Evolutionary conservation across 2,113 vertebrate species (phyloP).

Genomic region (Lipophrys pholis): DNA sequence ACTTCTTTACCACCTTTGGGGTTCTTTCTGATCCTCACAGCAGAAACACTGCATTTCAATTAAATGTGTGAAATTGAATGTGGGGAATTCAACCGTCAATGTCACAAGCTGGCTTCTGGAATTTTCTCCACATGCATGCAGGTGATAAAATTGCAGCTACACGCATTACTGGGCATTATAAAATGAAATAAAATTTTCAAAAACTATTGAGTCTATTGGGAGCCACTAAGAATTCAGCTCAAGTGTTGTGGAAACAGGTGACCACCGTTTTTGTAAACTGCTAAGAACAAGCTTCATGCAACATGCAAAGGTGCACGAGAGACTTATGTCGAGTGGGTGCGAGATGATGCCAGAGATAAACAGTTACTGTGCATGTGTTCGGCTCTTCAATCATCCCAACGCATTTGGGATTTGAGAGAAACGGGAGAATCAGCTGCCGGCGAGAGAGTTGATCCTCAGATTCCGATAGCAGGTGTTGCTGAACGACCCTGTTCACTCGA

Average conservation of each 20-base stretch:
- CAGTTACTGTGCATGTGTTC: constrained; percentile 61
- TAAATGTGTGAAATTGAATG: constrained; percentile 20
- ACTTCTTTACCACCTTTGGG: constrained; percentile 33
- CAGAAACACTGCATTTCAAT: constrained; percentile 15
- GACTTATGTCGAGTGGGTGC: constrained; percentile 34
- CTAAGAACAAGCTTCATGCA: constrained; percentile 12
- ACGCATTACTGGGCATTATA: too few species aligned
- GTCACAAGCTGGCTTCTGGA: neutral
- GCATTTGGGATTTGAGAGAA: constrained; percentile 53
- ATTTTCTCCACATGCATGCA: neutral
- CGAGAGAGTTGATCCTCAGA: constrained; percentile 55
- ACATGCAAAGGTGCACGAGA: constrained; percentile 44
- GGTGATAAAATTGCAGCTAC: neutral
- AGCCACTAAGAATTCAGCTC: constrained; percentile 17
- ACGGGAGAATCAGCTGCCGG: constrained; percentile 58
- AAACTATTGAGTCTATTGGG: constrained; percentile 18
- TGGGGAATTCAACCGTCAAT: constrained; percentile 2
- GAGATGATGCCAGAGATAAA: constrained; percentile 54
- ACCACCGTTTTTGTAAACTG: constrained; percentile 1
- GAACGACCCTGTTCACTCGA: constrained; percentile 52
- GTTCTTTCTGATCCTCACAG: constrained; percentile 11
- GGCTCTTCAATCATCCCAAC: constrained; percentile 57
- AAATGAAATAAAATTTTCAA: neutral
- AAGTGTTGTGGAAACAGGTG: constrained; percentile 79
- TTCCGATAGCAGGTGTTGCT: constrained; percentile 73